phyloP scores from a whole-genome alignment of 2,888 invertebrate genomes.

The Drosophila nigricruria region DNA sequence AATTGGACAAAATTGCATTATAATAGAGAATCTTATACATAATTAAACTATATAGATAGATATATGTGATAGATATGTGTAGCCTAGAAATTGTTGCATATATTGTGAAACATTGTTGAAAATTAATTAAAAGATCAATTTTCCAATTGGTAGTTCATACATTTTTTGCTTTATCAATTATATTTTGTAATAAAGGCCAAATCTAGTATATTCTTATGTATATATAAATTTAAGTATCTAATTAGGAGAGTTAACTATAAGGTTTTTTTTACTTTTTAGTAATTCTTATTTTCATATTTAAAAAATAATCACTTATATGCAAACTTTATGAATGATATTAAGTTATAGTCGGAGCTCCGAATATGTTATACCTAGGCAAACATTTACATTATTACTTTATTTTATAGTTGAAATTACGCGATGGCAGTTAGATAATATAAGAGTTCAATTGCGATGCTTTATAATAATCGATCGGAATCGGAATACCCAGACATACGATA shows the following conservation, averaged over 20 bases:
- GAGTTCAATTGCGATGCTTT: background rate
- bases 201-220: background rate
- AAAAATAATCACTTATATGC: background rate
- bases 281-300: background rate
- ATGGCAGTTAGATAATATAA: background rate
- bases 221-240: background rate
- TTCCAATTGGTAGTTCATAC: background rate
- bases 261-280: background rate
- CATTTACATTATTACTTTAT: background rate
- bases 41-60: background rate
- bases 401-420: background rate
- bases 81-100: background rate
- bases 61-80: background rate
- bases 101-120: background rate
- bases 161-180: background rate
- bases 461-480: background rate
- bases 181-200: constrained; percentile 18
- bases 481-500: background rate
- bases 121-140: background rate
- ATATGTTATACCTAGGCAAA: background rate
- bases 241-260: background rate
- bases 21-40: constrained; percentile 3
- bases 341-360: background rate
- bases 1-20: constrained; percentile 14
- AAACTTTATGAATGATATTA: background rate